phyloP scores from a whole-genome alignment of 1,140 invertebrate genomes.

The Lasaia peninsularis region DNA sequence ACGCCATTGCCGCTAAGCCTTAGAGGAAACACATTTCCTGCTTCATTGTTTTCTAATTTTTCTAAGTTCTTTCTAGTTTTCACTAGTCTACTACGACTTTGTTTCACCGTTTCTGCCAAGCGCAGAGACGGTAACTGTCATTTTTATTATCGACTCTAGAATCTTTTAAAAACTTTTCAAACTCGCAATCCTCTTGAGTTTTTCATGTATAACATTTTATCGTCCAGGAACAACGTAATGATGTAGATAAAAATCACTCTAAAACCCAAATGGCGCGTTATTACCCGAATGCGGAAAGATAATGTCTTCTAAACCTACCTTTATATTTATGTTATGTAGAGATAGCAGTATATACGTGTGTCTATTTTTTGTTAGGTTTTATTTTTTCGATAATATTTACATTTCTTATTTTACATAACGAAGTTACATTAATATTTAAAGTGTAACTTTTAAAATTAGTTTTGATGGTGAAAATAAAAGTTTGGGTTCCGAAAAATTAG shows the following conservation, averaged over 20 bases:
- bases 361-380: no score
- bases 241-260: not conserved
- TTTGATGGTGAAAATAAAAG: no score
- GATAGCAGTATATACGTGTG: no score
- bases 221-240: not conserved
- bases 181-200: constrained; percentile 6
- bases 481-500: no score
- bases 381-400: no score
- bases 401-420: no score
- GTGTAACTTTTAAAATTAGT: no score
- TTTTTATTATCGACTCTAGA: constrained; percentile 50
- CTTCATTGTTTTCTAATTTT: constrained; percentile 19
- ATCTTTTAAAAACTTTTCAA: constrained; percentile 22
- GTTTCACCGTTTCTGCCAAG: constrained; percentile 40
- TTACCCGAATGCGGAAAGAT: no score
- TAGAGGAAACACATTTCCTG: constrained; percentile 31
- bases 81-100: constrained; percentile 44
- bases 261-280: not conserved
- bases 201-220: not conserved
- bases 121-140: constrained; percentile 38
- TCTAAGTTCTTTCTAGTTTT: constrained; percentile 26
- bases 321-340: no score
- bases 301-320: no score
- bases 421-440: no score
- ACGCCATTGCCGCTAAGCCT: constrained; percentile 17